These are phyloP conservation scores for Alaudala cheleensis DNA, from an alignment of 2,113 vertebrate species.

Conservation along the genomic window DNA sequence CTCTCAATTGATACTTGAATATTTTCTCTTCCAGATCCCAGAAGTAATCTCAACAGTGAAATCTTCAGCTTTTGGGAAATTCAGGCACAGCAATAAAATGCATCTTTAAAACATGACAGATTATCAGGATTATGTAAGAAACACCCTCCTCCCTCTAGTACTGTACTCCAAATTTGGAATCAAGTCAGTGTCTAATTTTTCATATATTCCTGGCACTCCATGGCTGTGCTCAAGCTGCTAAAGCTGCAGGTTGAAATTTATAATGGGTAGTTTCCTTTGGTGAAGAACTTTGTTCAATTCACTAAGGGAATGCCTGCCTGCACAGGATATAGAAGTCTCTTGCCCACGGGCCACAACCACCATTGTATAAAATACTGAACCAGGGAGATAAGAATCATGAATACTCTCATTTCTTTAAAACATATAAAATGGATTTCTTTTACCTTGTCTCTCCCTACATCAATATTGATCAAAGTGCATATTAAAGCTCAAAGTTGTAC, in stretches of 20 bases:
- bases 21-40: background rate
- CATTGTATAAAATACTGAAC: background rate
- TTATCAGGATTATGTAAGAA: background rate
- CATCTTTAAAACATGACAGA: background rate
- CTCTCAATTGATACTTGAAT: background rate
- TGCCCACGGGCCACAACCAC: accelerated
- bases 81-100: background rate
- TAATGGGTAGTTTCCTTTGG: background rate
- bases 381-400: background rate
- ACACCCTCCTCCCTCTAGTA: background rate
- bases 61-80: background rate
- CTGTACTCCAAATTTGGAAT: background rate
- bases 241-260: background rate
- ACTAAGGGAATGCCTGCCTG: background rate
- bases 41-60: background rate
- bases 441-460: background rate
- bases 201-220: background rate
- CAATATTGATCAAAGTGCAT: background rate
- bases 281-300: background rate
- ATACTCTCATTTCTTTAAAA: background rate
- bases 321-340: background rate
- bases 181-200: background rate
- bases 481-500: background rate
- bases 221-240: background rate
- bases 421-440: background rate